Base-by-base conservation (phyloP, 2,888 invertebrate genomes). In the Cephus sareptanus region DNA sequence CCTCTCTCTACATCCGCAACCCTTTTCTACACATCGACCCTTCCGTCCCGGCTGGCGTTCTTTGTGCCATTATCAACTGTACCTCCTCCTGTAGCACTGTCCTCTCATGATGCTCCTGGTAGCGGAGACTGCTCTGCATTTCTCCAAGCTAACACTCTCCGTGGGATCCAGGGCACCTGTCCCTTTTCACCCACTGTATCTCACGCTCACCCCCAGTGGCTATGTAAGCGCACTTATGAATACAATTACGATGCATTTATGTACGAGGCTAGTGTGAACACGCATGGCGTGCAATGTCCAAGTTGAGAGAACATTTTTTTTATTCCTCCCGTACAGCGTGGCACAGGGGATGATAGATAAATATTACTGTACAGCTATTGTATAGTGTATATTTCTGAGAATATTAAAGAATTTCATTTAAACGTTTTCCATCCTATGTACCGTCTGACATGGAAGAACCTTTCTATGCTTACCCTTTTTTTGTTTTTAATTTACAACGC, bases 161-260 rank as follows among this genome's bases (percentile, higher is more conserved):
- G 87, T 86, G 88, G 83, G 88, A 88, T 86, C 84, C 79, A 75
- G 83, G 84, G 87, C 89, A 89, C 88, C 88, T 89, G 88, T 83
- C 84, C 83, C 86, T 77, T 79, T 79, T 78, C 80, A 81, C 73
- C 34, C 69, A 40, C 35, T 13, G 71, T 40, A 56, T 73, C 70
- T n/a, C 37, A 37, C 69, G 69, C 74, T 37, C 56, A 9, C 30
- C 75, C 35, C 69, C 13, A 33, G 40, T 76, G 77, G 79, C 81
- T 78, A 77, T 79, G 80, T 82, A 79, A 84, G 83, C 83, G 83
- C 83, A 88, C 87, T 86, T 87, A 86, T 87, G 87, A 89, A 87
- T 88, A 88, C 85, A 86, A 86, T 89, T 88, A 87, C 84, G 69
- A 81, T 77, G 81, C 71, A 34, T 71, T 71, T 34, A 71, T 33